Evolutionary conservation across 2,888 invertebrate species (phyloP).

Genomic region (Spialia ferax): DNA sequence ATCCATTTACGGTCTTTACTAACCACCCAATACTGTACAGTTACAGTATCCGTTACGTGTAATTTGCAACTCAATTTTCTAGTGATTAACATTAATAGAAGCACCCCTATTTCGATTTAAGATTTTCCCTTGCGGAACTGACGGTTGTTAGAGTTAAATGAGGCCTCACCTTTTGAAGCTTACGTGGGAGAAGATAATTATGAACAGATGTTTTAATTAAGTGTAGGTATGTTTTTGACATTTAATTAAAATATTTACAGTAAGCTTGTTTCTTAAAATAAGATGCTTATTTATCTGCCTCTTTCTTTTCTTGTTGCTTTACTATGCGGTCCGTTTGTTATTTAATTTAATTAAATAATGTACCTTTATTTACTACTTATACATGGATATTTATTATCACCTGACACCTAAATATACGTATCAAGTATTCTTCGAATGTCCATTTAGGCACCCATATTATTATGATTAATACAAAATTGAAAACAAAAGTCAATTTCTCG

Average conservation of each 20-base stretch:
- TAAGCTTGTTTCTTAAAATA: background rate
- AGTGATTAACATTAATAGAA: background rate
- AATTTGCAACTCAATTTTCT: background rate
- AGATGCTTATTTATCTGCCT: background rate
- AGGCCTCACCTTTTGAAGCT: conserved; percentile 1
- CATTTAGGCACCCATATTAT: too few species aligned
- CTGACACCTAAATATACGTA: too few species aligned
- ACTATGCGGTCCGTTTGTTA: too few species aligned
- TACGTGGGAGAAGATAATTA: conserved; percentile 1
- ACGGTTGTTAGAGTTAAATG: background rate
- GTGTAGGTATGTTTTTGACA: background rate
- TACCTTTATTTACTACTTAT: too few species aligned
- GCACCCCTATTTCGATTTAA: background rate
- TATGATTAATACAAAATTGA: too few species aligned
- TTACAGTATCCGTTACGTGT: background rate
- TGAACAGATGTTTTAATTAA: background rate
- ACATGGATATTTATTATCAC: too few species aligned
- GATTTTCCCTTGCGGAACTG: background rate
- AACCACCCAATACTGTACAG: conserved; percentile 2
- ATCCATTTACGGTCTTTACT: conserved; percentile 7
- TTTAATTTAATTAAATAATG: too few species aligned
- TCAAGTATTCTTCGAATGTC: too few species aligned
- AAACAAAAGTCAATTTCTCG: too few species aligned
- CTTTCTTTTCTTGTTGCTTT: too few species aligned
- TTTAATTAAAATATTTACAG: background rate